Conservation (phyloP, 1,140 invertebrate genomes). For the Drosophila neocordata region DNA sequence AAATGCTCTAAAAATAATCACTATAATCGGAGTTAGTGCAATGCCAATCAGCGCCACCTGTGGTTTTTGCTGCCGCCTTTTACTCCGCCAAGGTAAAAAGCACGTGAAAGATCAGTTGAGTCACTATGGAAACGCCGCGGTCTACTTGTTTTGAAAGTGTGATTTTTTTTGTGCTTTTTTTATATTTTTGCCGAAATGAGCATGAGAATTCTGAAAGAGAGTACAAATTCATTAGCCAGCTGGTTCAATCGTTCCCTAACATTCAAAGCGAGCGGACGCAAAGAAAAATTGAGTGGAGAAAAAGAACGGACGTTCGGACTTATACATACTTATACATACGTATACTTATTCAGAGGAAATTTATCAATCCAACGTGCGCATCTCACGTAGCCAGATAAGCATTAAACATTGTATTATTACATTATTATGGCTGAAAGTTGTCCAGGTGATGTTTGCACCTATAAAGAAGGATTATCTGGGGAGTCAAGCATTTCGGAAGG, state of each 20-base stretch:
- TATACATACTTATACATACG: background rate
- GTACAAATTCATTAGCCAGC: constrained; percentile 28
- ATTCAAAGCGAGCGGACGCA: constrained; percentile 38
- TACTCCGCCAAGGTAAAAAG: constrained; percentile 68
- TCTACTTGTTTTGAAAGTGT: constrained; percentile 64
- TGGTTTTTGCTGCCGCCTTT: constrained; percentile 59
- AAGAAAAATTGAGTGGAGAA: background rate
- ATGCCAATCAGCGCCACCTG: constrained; percentile 49
- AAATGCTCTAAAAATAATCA: constrained; percentile 52
- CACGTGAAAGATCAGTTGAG: constrained; percentile 68
- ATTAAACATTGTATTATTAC: background rate
- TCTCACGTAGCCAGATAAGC: constrained; percentile 66
- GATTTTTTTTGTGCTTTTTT: constrained; percentile 34
- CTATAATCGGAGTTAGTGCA: constrained; percentile 25
- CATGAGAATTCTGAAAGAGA: constrained; percentile 40
- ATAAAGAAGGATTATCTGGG: background rate
- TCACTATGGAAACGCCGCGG: constrained; percentile 44
- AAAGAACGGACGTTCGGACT: background rate
- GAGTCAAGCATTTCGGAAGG: constrained; percentile 24
- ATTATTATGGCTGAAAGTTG: constrained; percentile 42
- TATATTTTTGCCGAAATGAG: background rate
- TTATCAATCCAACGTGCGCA: constrained; percentile 56
- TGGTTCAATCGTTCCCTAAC: constrained; percentile 54
- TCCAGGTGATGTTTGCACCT: constrained; percentile 33
- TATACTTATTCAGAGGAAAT: background rate